Evolutionary conservation across 1,140 invertebrate genomes (phyloP).

Genomic region (Drosophila cardini): DNA sequence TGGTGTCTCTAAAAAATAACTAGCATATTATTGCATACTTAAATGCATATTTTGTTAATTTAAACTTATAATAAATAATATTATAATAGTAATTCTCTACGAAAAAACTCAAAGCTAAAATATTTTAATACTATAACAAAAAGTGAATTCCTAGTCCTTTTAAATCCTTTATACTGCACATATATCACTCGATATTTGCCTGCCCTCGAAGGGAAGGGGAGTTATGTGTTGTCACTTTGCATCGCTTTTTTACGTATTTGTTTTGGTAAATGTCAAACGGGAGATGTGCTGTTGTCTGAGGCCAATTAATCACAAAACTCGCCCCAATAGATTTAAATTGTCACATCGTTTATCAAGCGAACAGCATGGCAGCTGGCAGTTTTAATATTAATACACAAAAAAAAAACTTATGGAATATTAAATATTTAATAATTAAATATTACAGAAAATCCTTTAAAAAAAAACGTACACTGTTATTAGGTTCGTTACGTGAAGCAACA

Average conservation of each 20-base stretch:
- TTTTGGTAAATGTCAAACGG: slow-evolving; percentile 52
- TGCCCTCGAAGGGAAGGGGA: too few species aligned
- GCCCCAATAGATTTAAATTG: slow-evolving; percentile 81
- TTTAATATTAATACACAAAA: not conserved
- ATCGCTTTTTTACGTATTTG: slow-evolving; percentile 50
- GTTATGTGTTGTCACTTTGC: slow-evolving; percentile 1
- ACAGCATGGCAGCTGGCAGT: slow-evolving; percentile 12
- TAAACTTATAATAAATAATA: too few species aligned
- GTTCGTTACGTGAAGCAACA: slow-evolving; percentile 1
- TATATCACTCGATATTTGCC: too few species aligned
- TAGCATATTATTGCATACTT: too few species aligned
- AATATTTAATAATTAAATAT: slow-evolving; percentile 56
- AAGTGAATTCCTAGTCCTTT: too few species aligned
- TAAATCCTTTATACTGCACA: too few species aligned
- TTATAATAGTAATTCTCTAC: too few species aligned
- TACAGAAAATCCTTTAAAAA: not conserved
- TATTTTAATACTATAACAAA: too few species aligned
- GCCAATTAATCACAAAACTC: slow-evolving; percentile 71
- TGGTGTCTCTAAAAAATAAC: too few species aligned
- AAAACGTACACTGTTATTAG: slow-evolving; percentile 47
- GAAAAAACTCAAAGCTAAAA: too few species aligned
- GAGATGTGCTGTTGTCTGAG: slow-evolving; percentile 49
- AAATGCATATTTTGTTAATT: not conserved
- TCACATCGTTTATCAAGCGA: slow-evolving; percentile 76
- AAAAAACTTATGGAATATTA: slow-evolving; percentile 48